Conservation (phyloP, 2,888 invertebrate genomes). For the Hirtodrosophila cameraria region DNA sequence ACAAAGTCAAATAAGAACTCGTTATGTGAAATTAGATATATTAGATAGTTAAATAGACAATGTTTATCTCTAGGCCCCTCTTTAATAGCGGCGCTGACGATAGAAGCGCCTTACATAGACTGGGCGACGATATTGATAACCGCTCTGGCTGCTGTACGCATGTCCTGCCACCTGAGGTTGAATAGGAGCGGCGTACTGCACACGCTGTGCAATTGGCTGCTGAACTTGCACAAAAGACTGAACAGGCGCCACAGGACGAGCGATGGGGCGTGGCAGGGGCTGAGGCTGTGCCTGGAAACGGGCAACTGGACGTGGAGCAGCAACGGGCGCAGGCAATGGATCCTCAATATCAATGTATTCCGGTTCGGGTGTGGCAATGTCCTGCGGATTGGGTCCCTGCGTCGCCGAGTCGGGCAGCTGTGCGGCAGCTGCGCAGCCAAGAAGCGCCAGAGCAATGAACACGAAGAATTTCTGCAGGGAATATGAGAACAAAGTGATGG, state of each 20-base stretch:
- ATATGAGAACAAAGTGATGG: too few relatives aligned
- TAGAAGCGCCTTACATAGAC: slow-evolving; percentile 79
- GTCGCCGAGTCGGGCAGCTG: slow-evolving; percentile 82
- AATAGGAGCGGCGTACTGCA: slow-evolving; percentile 61
- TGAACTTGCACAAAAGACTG: slow-evolving; percentile 48
- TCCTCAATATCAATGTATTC: slow-evolving; percentile 84
- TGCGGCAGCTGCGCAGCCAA: slow-evolving; percentile 75
- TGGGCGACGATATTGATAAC: slow-evolving; percentile 82
- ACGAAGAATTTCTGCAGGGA: slow-evolving; percentile 78
- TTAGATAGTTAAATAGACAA: slow-evolving; percentile 68
- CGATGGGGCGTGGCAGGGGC: slow-evolving; percentile 28
- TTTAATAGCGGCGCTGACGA: slow-evolving; percentile 77
- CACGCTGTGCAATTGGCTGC: slow-evolving; percentile 58
- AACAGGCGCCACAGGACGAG: slow-evolving; percentile 47
- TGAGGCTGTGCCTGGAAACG: slow-evolving; percentile 39
- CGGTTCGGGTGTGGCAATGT: slow-evolving; percentile 83
- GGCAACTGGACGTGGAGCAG: slow-evolving; percentile 40
- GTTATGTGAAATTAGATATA: slow-evolving; percentile 51
- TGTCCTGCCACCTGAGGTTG: slow-evolving; percentile 68
- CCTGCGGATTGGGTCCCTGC: slow-evolving; percentile 84
- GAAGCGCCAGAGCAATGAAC: slow-evolving; percentile 71
- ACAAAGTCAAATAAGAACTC: slow-evolving; percentile 42
- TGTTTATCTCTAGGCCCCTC: slow-evolving; percentile 53
- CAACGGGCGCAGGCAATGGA: slow-evolving; percentile 61
- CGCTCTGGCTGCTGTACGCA: slow-evolving; percentile 65